A percentile compares a stretch with the other conserved stretches of the same genome.
phyloP scores from a whole-genome alignment of 2,797 vertebrate species.

The Decapterus maruadsi region DNA sequence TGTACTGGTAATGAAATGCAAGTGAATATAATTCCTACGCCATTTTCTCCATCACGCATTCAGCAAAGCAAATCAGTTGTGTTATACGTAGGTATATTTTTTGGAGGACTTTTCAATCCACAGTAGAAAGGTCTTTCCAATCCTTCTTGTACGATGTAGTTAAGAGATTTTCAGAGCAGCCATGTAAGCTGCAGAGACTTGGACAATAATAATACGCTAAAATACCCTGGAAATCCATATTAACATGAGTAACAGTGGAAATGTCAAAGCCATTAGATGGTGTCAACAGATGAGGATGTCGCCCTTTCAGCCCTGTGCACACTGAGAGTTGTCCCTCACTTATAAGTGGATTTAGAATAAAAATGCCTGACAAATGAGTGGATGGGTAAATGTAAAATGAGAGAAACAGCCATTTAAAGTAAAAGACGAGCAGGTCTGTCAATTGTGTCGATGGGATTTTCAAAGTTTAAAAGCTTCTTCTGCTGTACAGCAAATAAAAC shows the following conservation, averaged over 20 bases:
- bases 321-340: background rate
- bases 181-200: background rate
- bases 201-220: constrained; percentile 6
- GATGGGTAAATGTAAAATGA: background rate
- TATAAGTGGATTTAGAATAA: background rate
- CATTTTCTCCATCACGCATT: background rate
- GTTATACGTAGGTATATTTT: background rate
- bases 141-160: background rate
- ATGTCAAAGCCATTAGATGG: background rate
- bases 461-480: background rate
- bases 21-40: background rate
- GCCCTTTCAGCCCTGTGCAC: background rate
- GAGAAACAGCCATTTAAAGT: background rate
- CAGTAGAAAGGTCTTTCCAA: background rate
- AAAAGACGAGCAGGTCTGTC: background rate
- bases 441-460: background rate
- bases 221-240: background rate
- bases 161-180: background rate
- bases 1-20: background rate
- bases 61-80: background rate
- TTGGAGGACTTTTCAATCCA: background rate
- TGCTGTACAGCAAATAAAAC: background rate
- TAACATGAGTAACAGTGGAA: constrained; percentile 2
- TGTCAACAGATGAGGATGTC: background rate
- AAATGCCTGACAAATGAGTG: background rate